Percentiles rank a stretch among this genome's conserved stretches.
Conservation (phyloP, 1,140 invertebrate genomes). For the Neotoxoptera formosana region DNA sequence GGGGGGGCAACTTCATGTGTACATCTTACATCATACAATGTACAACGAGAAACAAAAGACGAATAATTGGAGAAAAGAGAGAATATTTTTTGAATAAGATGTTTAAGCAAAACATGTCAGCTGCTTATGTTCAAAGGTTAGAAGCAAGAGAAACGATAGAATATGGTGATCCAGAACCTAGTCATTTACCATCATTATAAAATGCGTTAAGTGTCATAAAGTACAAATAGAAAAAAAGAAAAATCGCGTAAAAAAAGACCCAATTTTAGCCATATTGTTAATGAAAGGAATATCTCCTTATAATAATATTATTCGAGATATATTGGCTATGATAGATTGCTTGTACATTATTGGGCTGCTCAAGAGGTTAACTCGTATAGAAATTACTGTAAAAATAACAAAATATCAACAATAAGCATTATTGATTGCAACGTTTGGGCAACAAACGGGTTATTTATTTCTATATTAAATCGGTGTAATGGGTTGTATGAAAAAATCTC, state of each 20-base stretch:
- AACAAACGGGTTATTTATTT: background rate
- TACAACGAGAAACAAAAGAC: background rate
- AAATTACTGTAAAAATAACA: background rate
- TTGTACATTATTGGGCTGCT: background rate
- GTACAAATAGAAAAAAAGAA: constrained; percentile 20
- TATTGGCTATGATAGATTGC: background rate
- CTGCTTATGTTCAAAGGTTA: background rate
- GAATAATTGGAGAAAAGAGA: background rate
- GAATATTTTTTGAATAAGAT: background rate
- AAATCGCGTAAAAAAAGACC: background rate
- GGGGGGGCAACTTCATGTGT: too few species aligned
- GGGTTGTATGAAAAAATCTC: background rate
- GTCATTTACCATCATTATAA: background rate
- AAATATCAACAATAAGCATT: background rate
- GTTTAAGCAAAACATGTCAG: background rate
- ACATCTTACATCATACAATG: too few species aligned
- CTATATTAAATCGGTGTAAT: background rate
- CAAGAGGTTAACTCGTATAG: background rate
- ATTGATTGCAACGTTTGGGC: background rate
- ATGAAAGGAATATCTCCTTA: background rate
- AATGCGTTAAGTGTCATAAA: background rate
- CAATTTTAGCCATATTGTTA: background rate
- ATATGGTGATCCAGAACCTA: background rate
- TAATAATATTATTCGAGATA: background rate
- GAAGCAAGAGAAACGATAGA: background rate